phyloP scores from a whole-genome alignment of 2,797 vertebrate species.

The Gymnothorax reevesii region DNA sequence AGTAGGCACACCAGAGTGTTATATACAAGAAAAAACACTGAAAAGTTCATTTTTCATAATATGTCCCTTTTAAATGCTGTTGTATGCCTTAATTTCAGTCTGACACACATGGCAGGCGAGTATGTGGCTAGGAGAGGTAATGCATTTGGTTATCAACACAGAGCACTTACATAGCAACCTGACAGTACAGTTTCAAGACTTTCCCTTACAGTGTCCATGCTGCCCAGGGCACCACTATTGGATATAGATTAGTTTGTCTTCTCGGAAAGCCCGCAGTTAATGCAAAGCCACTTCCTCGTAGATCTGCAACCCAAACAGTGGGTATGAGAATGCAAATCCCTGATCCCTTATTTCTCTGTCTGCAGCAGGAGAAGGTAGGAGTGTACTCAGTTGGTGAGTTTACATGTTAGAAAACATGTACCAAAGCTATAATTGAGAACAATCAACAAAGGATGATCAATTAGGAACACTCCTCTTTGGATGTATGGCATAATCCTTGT shows the following conservation, averaged over 20 bases:
- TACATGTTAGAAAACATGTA: not conserved
- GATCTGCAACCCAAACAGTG: not conserved
- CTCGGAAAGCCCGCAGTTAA: not conserved
- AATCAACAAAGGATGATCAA: not conserved
- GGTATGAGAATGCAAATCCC: not conserved
- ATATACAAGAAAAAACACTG: no score
- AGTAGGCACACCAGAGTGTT: no score
- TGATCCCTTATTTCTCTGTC: not conserved
- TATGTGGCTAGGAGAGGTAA: not conserved
- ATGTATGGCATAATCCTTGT: not conserved
- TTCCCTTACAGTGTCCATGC: not conserved
- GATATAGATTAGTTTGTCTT: not conserved
- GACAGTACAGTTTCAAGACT: not conserved
- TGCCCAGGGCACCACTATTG: not conserved
- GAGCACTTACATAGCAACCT: not conserved
- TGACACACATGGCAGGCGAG: not conserved
- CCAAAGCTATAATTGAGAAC: not conserved
- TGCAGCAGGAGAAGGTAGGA: not conserved
- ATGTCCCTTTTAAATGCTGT: no score
- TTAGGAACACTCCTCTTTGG: not conserved
- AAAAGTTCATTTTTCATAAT: no score
- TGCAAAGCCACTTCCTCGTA: not conserved
- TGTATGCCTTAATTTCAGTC: not conserved
- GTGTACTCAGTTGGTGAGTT: not conserved
- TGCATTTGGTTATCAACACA: not conserved